Percentiles rank a stretch among this genome's conserved stretches.
Conservation (phyloP, 2,113 vertebrate genomes). For the Puntigrus tetrazona region DNA sequence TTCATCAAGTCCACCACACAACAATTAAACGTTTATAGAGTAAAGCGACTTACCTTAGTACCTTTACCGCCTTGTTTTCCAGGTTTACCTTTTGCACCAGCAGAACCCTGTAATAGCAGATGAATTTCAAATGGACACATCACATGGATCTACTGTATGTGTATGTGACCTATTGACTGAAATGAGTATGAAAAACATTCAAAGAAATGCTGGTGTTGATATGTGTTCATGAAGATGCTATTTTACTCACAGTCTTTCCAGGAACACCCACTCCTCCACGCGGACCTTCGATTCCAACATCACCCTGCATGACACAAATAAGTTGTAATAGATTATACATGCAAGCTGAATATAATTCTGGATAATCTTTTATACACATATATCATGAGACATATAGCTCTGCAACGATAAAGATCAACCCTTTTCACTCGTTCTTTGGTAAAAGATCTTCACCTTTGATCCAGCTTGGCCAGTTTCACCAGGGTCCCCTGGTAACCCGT, state of each 20-base stretch:
- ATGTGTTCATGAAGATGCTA: neutral
- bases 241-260: constrained; percentile 69
- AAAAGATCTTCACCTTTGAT: constrained; percentile 66
- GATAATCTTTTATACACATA: neutral
- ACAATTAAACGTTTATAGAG: neutral
- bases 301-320: constrained; percentile 61
- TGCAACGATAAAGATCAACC: neutral
- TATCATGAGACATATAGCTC: neutral
- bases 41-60: constrained; percentile 63
- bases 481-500: constrained; percentile 70
- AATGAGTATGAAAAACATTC: neutral
- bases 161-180: neutral
- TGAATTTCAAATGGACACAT: neutral
- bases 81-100: constrained; percentile 58
- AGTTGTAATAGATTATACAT: neutral
- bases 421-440: neutral
- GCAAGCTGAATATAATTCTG: neutral
- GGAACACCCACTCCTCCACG: constrained; percentile 67
- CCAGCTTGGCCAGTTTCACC: constrained; percentile 60
- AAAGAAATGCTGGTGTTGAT: neutral
- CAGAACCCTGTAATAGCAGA: constrained; percentile 61
- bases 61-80: constrained; percentile 67
- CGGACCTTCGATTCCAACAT: constrained; percentile 68
- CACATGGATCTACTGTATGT: neutral
- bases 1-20: neutral